Conservation (phyloP, 2,888 invertebrate genomes). For the Meliscaeva auricollis region DNA sequence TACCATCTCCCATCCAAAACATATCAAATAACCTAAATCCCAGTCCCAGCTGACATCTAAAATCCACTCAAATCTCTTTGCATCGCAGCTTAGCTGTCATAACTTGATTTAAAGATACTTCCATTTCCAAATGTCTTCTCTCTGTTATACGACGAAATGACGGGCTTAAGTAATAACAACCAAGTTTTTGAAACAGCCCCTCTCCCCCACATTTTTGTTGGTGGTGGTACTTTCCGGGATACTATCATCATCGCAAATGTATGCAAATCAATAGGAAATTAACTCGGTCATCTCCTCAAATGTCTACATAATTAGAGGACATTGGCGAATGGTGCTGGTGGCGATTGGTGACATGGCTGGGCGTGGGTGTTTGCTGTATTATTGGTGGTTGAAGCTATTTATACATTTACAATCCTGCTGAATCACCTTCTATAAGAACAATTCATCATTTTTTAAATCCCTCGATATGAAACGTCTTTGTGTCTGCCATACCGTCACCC, state of each 20-base stretch:
- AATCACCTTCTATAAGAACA: constrained; percentile 77
- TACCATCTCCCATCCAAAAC: background rate
- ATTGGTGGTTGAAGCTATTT: constrained; percentile 79
- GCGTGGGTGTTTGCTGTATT: no score
- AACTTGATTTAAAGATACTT: constrained; percentile 63
- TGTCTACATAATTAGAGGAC: constrained; percentile 70
- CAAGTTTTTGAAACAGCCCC: constrained; percentile 38
- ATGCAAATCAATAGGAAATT: constrained; percentile 74
- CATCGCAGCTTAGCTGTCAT: constrained; percentile 60
- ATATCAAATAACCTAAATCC: constrained; percentile 19
- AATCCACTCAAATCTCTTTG: constrained; percentile 58
- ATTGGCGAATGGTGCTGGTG: constrained; percentile 75
- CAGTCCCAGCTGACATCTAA: constrained; percentile 36
- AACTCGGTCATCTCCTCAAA: constrained; percentile 71
- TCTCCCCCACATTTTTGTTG: constrained; percentile 4
- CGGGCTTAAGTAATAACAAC: constrained; percentile 63
- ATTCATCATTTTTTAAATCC: constrained; percentile 78
- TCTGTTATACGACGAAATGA: constrained; percentile 23
- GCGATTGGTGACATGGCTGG: no score
- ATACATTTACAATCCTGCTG: constrained; percentile 45
- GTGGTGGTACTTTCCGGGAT: background rate
- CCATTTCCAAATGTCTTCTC: constrained; percentile 24
- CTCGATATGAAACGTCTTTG: constrained; percentile 77
- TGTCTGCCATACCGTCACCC: constrained; percentile 77
- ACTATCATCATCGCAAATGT: constrained; percentile 24